Evolutionary conservation across 2,113 vertebrate genomes (phyloP), one percentile per base, ranked within the genome.

Genomic region (Nothobranchius furzeri): DNA sequence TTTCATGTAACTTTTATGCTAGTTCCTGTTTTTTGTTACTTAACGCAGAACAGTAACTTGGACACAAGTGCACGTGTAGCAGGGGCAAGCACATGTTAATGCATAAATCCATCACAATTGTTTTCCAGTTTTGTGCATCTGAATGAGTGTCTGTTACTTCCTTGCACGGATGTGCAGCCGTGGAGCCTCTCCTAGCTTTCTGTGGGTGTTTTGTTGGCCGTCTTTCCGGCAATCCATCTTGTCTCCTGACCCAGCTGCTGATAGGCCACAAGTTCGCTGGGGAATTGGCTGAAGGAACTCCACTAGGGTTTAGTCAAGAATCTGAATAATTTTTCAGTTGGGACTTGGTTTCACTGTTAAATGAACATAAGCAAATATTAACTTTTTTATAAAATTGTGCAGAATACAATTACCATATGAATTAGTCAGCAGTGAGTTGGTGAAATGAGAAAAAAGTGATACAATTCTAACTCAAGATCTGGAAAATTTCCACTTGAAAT

Each of bases 181-280:
- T 53, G 60, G 59, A 70, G 64, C 43, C 47, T 40, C 25, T 47
- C 50, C 2, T 12, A 76, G 67, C 49, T 78, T 68, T 70, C 56
- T 71, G 68, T 64, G 56, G 64, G 68, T 82, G 68, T 78, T 81
- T 85, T 60, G 50, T 63, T 73, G n/a, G 65, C 76, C 60, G 70
- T 72, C 64, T 37, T 37, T 69, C 61, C 40, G 17, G 36, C 20
- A 6, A 76, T 87, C 76, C 62, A 73, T 81, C 66, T 81, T 58
- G 36, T 66, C 59, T 76, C 24, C 54, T 68, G 17, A 57, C 24
- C 46, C 70, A 75, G 82, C 64, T 83, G 75, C 58, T 73, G 69
- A 73, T 80, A 56, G 56, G 4, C 68, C 40, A 61, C 43, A 60
- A 70, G 61, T 47, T 65, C 15, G 20, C 9, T 6, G 2, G 57